A percentile compares a stretch with the other conserved stretches of the same genome.
Evolutionary conservation across 2,888 invertebrate species (phyloP).

Genomic region (Colostygia pectinataria): DNA sequence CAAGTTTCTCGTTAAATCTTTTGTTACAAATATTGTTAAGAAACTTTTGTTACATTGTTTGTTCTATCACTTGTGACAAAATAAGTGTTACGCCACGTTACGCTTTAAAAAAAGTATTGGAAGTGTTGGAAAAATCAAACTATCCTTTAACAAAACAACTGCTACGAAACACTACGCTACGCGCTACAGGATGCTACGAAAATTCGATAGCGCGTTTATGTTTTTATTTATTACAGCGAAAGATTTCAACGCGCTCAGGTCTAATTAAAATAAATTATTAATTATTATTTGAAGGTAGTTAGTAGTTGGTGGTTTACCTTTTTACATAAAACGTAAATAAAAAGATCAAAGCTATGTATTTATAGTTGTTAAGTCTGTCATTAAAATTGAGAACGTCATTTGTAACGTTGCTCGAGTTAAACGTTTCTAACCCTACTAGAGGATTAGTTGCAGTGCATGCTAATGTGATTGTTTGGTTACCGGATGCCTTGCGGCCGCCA

Average conservation of each 20-base stretch:
- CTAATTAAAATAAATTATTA: too few relatives aligned
- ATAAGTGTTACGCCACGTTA: not conserved
- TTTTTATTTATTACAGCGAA: constrained; percentile 31
- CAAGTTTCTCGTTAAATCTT: constrained; percentile 37
- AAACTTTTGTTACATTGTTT: constrained; percentile 31
- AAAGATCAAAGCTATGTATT: not conserved
- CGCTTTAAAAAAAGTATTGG: not conserved
- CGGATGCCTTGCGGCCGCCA: constrained; percentile 93
- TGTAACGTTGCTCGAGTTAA: constrained; percentile 17
- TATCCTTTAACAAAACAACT: not conserved
- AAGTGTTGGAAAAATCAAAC: too few relatives aligned
- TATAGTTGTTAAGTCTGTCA: not conserved
- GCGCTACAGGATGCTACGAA: constrained; percentile 19
- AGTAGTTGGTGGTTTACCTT: not conserved
- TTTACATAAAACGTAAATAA: constrained; percentile 1
- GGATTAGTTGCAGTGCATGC: constrained; percentile 10
- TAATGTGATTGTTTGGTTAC: constrained; percentile 79
- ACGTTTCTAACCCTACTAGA: constrained; percentile 17
- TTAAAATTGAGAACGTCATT: too few relatives aligned
- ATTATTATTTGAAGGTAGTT: constrained; percentile 21
- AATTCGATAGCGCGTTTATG: constrained; percentile 28
- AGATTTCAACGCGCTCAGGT: constrained; percentile 34
- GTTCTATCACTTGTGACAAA: constrained; percentile 15
- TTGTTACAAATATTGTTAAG: constrained; percentile 33
- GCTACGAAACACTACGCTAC: constrained; percentile 6